phyloP scores from a whole-genome alignment of 2,888 invertebrate genomes.

The Patella depressa region DNA sequence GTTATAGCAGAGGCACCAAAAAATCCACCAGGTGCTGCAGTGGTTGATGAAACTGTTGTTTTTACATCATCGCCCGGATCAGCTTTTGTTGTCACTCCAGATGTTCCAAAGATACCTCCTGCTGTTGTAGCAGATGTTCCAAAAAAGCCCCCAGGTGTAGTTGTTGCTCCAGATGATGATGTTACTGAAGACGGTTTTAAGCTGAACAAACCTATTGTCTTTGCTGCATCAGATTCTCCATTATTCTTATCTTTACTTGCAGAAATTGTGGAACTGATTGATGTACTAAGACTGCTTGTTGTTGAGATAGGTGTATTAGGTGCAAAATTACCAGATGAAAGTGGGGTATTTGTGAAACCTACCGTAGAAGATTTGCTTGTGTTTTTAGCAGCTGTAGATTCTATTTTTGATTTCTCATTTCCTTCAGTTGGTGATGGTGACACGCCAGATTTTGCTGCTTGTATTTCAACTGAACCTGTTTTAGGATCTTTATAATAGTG shows the following conservation, averaged over 20 bases:
- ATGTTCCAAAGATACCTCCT: constrained; percentile 23
- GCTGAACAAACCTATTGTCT: too few relatives aligned
- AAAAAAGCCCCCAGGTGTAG: constrained; percentile 8
- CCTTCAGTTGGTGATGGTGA: neutral
- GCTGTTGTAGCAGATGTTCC: neutral
- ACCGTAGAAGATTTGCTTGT: neutral
- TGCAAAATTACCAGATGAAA: constrained; percentile 4
- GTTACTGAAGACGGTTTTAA: too few relatives aligned
- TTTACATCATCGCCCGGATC: constrained; percentile 16
- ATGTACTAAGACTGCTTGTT: neutral
- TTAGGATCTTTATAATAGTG: neutral
- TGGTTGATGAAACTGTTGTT: neutral
- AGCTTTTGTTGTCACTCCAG: constrained; percentile 17
- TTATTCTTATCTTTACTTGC: neutral
- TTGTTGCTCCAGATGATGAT: constrained; percentile 25
- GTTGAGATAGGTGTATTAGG: neutral
- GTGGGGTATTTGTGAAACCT: constrained; percentile 15
- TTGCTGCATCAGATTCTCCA: too few relatives aligned
- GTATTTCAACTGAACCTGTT: neutral
- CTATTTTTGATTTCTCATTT: neutral
- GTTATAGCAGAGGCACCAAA: constrained; percentile 16
- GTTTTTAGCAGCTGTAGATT: neutral
- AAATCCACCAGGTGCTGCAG: neutral
- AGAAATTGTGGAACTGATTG: constrained; percentile 20
- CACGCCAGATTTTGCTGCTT: neutral